Evolutionary conservation across 2,888 invertebrate species (phyloP), one percentile per base, ranked within the genome.

Genomic region (Heliconius aoede): DNA sequence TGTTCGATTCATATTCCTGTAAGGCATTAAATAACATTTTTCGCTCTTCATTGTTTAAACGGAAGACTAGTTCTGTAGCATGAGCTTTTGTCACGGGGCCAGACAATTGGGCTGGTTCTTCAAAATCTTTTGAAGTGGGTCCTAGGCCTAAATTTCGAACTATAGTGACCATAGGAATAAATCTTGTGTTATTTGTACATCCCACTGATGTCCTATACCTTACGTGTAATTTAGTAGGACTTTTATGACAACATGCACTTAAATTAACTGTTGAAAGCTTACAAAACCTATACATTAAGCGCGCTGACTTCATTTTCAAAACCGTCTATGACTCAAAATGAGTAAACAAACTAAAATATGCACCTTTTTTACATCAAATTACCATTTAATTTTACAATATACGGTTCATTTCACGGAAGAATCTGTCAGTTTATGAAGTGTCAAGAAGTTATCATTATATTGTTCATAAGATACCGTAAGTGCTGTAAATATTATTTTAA

Each of bases 11-110:
- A 86, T 96, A 97, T 87, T 97, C 97, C 82, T 96, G 96, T 64
- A 98, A 89, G 2, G 97, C 97, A 67, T 91, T 90, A 77, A 96
- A 95, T 68, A 98, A 92, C 81, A 96, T 92, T 82, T 94, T 95
- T 72, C 97, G 95, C 87, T 98, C 97, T 72, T 97, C 96, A 73
- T 96, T 95, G 60, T 96, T 97, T 58, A 98, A 92, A 83, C 96
- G 95, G 55, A 96, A 90, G 11, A 97, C 95, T 69, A 98, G 92
- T 85, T 97, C 97, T 82, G 96, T 95, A 0, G 97, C 97, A 82
- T 97, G 96, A 67, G 96, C 94, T 85, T 96, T 97, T 55, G 96
- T 95, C 64, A 96, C 84, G 0, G 94, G 94, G 46, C 92, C 92
- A 71, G 89, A 84, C 67, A 89, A 78, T 80, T 89, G 90, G n/a